Percentiles rank a stretch among this genome's conserved stretches.
Conservation (phyloP, 2,888 invertebrate genomes). For the Smittia aterrima region DNA sequence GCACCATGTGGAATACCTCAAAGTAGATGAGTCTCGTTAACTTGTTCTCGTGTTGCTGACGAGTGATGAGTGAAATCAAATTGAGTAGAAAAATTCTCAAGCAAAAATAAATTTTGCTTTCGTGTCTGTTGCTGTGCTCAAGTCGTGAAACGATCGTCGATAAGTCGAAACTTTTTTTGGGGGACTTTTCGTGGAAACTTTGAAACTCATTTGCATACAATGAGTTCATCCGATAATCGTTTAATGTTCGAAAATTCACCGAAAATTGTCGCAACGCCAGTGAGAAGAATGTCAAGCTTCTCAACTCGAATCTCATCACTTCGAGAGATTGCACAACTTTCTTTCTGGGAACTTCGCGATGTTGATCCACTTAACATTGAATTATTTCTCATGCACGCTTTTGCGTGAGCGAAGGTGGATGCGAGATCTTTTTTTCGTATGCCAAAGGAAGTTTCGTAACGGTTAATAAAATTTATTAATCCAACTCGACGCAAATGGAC, state of each 20-base stretch:
- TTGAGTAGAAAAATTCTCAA: neutral
- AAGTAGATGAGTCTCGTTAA: neutral
- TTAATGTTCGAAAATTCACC: neutral
- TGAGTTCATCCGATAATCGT: neutral
- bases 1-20: slow-evolving; percentile 21
- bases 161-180: neutral
- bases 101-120: neutral
- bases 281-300: neutral
- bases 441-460: slow-evolving; percentile 19
- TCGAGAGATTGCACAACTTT: too few species aligned
- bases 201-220: neutral
- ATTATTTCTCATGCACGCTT: neutral
- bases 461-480: slow-evolving; percentile 36
- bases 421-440: neutral
- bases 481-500: slow-evolving; percentile 1
- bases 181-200: neutral
- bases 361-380: neutral
- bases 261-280: neutral
- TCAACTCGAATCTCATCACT: too few species aligned
- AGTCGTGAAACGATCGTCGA: neutral
- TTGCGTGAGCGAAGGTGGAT: slow-evolving; percentile 8
- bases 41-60: slow-evolving; percentile 1
- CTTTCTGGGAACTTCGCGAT: neutral
- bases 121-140: too few species aligned
- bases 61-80: neutral